Conservation (phyloP, 2,113 vertebrate species). For the Tricholaema leucomelas region DNA sequence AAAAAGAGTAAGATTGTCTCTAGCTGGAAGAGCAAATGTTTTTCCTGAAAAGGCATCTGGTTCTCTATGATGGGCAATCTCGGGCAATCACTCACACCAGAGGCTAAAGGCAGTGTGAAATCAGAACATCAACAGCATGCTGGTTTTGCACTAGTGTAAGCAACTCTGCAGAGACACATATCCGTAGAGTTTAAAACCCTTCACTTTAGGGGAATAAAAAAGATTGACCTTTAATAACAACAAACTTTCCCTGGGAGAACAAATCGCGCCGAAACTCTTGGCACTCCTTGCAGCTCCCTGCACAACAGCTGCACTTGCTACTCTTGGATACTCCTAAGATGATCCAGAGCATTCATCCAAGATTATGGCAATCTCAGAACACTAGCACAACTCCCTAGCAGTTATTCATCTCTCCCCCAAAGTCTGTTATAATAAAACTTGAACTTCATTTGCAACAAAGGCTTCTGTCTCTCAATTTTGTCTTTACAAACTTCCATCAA, state of each 20-base stretch:
- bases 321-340: not conserved
- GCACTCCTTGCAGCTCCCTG: not conserved
- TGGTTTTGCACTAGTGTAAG: not conserved
- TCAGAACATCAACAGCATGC: not conserved
- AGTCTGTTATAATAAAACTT: constrained; percentile 1
- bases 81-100: not conserved
- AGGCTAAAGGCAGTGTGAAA: not conserved
- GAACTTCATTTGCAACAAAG: constrained; percentile 37
- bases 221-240: not conserved
- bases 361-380: not conserved
- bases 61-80: not conserved
- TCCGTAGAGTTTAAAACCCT: not conserved
- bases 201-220: not conserved
- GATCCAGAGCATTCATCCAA: not conserved
- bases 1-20: constrained; percentile 22
- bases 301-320: not conserved
- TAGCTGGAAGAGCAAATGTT: constrained; percentile 1
- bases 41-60: constrained; percentile 28
- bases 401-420: not conserved
- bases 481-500: constrained; percentile 14
- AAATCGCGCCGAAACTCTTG: not conserved
- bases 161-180: not conserved
- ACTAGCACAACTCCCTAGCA: not conserved
- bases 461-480: constrained; percentile 16
- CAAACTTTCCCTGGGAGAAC: not conserved